Evolutionary conservation across 30 jellyfish, hydroid and myxozoan species (phyloP).

Genomic region (Aurelia aurita complex sp. Pacific): DNA sequence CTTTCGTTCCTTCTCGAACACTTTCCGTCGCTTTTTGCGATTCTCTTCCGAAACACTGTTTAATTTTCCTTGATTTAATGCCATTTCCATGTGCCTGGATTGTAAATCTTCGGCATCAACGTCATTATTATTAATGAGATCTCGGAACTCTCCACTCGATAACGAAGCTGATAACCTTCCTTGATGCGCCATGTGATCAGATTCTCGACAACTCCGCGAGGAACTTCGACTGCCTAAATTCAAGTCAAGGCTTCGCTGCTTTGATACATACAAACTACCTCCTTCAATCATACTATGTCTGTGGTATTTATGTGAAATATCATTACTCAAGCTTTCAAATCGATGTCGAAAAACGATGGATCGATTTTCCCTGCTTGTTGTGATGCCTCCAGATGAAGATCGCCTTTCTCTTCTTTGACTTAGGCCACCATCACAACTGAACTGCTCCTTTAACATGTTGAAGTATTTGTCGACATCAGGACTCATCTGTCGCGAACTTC

Average conservation of each 20-base stretch:
- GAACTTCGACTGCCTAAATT: conserved; percentile 31
- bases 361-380: conserved; percentile 31
- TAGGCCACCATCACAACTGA: conserved; percentile 50
- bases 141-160: conserved; percentile 61
- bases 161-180: conserved; percentile 51
- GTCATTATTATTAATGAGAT: conserved; percentile 62
- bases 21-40: conserved; percentile 75
- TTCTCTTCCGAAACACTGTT: conserved; percentile 87
- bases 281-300: conserved; percentile 74
- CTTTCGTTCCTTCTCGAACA: conserved; percentile 78
- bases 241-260: conserved; percentile 53
- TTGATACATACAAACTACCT: conserved; percentile 39
- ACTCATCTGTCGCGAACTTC: conserved; percentile 56
- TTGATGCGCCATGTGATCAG: conserved; percentile 60
- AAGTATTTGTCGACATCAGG: conserved; percentile 73
- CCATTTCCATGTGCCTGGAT: conserved; percentile 92
- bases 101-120: conserved; percentile 60
- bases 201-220: neutral
- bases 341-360: conserved; percentile 52
- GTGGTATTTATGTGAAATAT: conserved; percentile 66
- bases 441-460: conserved; percentile 65
- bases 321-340: conserved; percentile 58
- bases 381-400: conserved; percentile 45
- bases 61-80: conserved; percentile 84
- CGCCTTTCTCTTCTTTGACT: conserved; percentile 8